Evolutionary conservation across 2,888 invertebrate species (phyloP).

Genomic region (Rhamnusium bicolor): DNA sequence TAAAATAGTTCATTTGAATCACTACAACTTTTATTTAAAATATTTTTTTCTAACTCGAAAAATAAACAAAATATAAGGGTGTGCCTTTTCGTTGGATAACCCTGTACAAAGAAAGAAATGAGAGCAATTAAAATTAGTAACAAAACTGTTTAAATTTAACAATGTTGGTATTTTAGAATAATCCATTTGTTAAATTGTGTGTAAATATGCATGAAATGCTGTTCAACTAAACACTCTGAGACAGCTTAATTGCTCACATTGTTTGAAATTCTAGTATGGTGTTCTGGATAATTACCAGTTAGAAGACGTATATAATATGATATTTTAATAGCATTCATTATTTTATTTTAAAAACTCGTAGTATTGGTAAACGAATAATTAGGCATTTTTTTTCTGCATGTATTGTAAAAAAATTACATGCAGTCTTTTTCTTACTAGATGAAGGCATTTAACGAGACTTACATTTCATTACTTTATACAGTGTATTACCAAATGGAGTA

Average conservation of each 20-base stretch:
- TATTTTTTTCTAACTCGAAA: no score
- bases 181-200: slow-evolving; percentile 39
- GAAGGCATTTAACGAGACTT: background rate
- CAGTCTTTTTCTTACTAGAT: background rate
- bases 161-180: background rate
- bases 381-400: background rate
- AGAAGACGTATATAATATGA: slow-evolving; percentile 41
- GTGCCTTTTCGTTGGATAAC: no score
- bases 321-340: slow-evolving; percentile 37
- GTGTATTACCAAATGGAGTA: no score
- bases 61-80: no score
- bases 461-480: no score
- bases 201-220: slow-evolving; percentile 47
- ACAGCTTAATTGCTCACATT: slow-evolving; percentile 47
- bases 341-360: background rate
- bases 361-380: background rate
- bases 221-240: slow-evolving; percentile 42
- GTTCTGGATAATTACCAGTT: slow-evolving; percentile 41
- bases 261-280: slow-evolving; percentile 41
- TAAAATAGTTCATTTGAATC: no score
- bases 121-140: background rate
- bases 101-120: no score
- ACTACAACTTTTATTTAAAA: no score
- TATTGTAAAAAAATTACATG: background rate
- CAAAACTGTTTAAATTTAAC: background rate